A percentile compares a stretch with the other conserved stretches of the same genome.
Evolutionary conservation across 2,888 invertebrate species (phyloP).

Genomic region (Drosophila fulvimacula): DNA sequence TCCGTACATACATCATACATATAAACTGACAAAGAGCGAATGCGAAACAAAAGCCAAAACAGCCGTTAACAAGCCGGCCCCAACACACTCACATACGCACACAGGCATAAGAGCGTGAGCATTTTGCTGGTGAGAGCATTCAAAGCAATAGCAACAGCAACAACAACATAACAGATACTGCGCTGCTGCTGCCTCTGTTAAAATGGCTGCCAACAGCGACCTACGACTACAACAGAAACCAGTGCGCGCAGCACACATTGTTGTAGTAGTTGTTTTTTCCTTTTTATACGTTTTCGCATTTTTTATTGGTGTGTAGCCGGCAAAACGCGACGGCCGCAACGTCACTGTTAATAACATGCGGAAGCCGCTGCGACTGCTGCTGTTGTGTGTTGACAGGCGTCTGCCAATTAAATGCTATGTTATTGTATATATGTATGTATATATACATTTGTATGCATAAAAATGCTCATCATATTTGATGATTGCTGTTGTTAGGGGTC

Average conservation of each 20-base stretch:
- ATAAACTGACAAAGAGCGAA: slow-evolving; percentile 40
- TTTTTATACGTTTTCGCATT: slow-evolving; percentile 11
- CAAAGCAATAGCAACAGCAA: slow-evolving; percentile 1
- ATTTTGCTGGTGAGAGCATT: slow-evolving; percentile 7
- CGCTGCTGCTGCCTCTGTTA: slow-evolving; percentile 41
- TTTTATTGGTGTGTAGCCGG: slow-evolving; percentile 35
- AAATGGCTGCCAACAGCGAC: slow-evolving; percentile 48
- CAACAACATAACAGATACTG: not conserved
- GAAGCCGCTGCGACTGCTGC: slow-evolving; percentile 32
- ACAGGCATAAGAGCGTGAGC: slow-evolving; percentile 14
- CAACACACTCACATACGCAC: slow-evolving; percentile 11
- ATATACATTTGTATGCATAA: slow-evolving; percentile 1
- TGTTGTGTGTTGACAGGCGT: slow-evolving; percentile 30
- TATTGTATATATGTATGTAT: slow-evolving; percentile 10
- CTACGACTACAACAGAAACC: slow-evolving; percentile 48
- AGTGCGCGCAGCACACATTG: slow-evolving; percentile 13
- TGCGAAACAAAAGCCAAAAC: slow-evolving; percentile 49
- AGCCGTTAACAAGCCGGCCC: slow-evolving; percentile 62
- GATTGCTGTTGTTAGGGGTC: slow-evolving; percentile 18
- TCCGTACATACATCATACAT: not conserved
- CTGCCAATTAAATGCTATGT: slow-evolving; percentile 48
- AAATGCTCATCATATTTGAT: slow-evolving; percentile 27
- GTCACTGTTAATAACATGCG: slow-evolving; percentile 68
- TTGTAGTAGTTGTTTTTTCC: slow-evolving; percentile 2
- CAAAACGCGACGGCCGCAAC: slow-evolving; percentile 31